Conservation (phyloP, 2,888 invertebrate genomes). For the Diarsia mendica region DNA sequence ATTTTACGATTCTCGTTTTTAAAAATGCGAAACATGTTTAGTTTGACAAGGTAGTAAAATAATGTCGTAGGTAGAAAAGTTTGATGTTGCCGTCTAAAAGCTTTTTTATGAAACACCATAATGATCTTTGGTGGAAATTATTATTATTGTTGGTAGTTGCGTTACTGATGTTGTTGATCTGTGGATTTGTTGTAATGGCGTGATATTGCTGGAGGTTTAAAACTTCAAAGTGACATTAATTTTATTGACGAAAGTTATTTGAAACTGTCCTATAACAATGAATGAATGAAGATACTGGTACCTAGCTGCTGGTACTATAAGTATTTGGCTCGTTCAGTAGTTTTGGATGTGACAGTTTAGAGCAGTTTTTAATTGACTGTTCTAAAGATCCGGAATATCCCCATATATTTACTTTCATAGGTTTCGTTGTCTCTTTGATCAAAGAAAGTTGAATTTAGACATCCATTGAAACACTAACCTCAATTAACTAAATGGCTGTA, state of each 20-base stretch:
- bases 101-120: constrained; percentile 59
- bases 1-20: constrained; percentile 73
- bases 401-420: neutral
- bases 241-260: constrained; percentile 21
- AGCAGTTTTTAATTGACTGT: neutral
- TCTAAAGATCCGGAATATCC: neutral
- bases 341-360: neutral
- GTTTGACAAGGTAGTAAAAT: constrained; percentile 70
- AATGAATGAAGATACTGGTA: neutral
- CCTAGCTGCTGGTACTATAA: no score
- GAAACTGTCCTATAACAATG: neutral
- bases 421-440: constrained; percentile 4
- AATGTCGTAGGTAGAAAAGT: constrained; percentile 60
- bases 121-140: constrained; percentile 45
- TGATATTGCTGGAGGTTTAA: neutral
- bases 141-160: constrained; percentile 46
- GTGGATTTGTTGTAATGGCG: constrained; percentile 31
- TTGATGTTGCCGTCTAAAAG: constrained; percentile 63
- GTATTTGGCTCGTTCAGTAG: neutral
- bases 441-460: constrained; percentile 40
- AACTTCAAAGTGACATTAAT: constrained; percentile 30
- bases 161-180: constrained; percentile 44
- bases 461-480: constrained; percentile 25
- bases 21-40: constrained; percentile 75
- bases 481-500: constrained; percentile 16